A percentile compares a stretch with the other conserved stretches of the same genome.
Conservation (phyloP, 2,888 invertebrate genomes). For the Caenorhabditis macrosperma region DNA sequence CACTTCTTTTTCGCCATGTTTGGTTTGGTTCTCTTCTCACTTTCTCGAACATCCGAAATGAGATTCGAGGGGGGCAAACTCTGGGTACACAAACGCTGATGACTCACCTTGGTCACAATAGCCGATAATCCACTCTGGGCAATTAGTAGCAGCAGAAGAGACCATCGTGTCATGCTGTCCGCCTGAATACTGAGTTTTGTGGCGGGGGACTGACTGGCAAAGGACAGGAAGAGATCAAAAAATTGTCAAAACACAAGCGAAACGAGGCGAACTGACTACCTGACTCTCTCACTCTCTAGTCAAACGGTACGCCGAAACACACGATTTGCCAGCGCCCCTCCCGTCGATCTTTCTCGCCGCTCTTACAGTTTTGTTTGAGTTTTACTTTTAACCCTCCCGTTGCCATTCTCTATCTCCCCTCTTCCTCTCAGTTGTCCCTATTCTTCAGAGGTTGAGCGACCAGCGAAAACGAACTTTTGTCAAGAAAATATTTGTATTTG, state of each 20-base stretch:
- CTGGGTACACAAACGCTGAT: slow-evolving; percentile 19
- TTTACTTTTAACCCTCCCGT: slow-evolving; percentile 47
- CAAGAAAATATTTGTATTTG: slow-evolving; percentile 37
- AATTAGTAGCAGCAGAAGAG: not conserved
- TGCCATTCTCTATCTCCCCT: slow-evolving; percentile 20
- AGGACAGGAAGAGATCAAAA: not conserved
- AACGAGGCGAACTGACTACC: slow-evolving; percentile 13
- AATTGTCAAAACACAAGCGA: not conserved
- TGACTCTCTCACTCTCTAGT: slow-evolving; percentile 28
- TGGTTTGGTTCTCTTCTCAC: too few relatives aligned
- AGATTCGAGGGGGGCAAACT: not conserved
- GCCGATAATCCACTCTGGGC: slow-evolving; percentile 16
- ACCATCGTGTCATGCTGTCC: slow-evolving; percentile 6
- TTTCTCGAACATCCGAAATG: too few relatives aligned
- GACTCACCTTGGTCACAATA: slow-evolving; percentile 55
- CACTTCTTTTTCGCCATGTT: too few relatives aligned
- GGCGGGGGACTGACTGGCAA: not conserved
- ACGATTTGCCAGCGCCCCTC: not conserved
- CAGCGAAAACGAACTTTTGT: slow-evolving; percentile 14
- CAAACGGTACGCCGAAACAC: slow-evolving; percentile 19
- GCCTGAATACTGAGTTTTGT: not conserved
- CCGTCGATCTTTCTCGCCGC: slow-evolving; percentile 48
- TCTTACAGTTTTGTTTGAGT: slow-evolving; percentile 51
- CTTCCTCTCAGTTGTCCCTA: slow-evolving; percentile 2
- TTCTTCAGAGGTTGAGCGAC: slow-evolving; percentile 15